A percentile compares a stretch with the other conserved stretches of the same genome.
Conservation (phyloP, 92 coral and sea anemone genomes). For the Actinernus sp. region DNA sequence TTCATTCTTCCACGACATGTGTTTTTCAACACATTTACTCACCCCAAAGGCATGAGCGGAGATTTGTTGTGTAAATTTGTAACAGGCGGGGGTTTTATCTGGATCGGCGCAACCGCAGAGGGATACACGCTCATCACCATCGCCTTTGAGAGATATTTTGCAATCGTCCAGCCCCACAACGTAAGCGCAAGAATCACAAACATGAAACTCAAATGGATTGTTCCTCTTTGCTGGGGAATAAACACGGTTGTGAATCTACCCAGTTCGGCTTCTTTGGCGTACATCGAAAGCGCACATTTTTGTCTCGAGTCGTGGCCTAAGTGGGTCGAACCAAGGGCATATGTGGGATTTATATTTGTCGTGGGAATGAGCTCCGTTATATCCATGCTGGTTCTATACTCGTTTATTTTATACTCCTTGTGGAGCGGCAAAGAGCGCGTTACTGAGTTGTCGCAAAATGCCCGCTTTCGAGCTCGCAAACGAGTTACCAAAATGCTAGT, state of each 20-base stretch:
- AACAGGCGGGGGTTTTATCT: conserved; percentile 72
- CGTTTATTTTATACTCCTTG: conserved; percentile 53
- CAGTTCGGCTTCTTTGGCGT: conserved; percentile 51
- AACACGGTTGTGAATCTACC: conserved; percentile 62
- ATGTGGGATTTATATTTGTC: conserved; percentile 55
- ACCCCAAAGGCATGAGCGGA: conserved; percentile 45
- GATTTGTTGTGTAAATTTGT: conserved; percentile 70
- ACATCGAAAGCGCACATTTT: conserved; percentile 35
- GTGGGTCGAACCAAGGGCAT: conserved; percentile 56
- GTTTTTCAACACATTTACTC: conserved; percentile 46
- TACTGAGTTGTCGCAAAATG: conserved; percentile 70
- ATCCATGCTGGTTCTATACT: conserved; percentile 54
- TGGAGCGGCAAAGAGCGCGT: conserved; percentile 58
- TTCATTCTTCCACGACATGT: conserved; percentile 78
- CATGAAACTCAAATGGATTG: conserved; percentile 40
- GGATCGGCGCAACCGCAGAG: conserved; percentile 74
- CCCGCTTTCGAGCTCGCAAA: conserved; percentile 65
- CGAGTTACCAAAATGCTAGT: conserved; percentile 61
- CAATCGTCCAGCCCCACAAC: conserved; percentile 35
- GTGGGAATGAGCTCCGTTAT: conserved; percentile 67
- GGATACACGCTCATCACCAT: conserved; percentile 74
- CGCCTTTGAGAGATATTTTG: conserved; percentile 71
- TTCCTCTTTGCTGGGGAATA: conserved; percentile 65
- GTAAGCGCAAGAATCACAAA: conserved; percentile 31
- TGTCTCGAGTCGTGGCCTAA: conserved; percentile 66